These are phyloP conservation scores for Gorilla gorilla DNA, from an alignment of 2,113 vertebrate species.

Conservation along the genomic window DNA sequence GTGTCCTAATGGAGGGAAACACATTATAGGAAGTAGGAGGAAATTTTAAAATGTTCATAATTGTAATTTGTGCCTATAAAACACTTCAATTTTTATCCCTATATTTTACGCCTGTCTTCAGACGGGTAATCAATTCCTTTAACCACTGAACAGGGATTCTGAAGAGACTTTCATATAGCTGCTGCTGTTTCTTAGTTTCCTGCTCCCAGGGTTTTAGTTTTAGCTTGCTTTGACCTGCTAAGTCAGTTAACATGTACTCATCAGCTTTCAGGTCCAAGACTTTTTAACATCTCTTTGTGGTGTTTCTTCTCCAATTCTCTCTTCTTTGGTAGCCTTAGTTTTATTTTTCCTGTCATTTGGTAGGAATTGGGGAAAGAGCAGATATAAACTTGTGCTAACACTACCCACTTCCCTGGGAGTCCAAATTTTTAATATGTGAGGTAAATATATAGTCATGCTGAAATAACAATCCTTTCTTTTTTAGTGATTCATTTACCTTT, in stretches of 20 bases:
- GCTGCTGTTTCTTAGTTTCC: neutral
- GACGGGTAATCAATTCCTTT: neutral
- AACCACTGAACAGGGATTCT: neutral
- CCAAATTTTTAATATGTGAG: neutral
- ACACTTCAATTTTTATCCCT: neutral
- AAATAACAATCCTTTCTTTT: neutral
- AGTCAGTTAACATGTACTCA: neutral
- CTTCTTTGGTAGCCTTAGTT: neutral
- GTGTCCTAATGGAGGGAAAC: neutral
- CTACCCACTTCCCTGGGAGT: neutral
- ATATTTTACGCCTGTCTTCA: neutral
- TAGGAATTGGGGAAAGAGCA: neutral
- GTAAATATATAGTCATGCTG: neutral
- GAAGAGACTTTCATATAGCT: neutral
- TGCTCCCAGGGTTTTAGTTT: neutral
- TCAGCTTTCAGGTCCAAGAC: neutral
- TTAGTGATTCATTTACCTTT: neutral
- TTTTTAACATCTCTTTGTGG: neutral
- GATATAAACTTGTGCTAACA: neutral
- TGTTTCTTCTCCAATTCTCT: neutral
- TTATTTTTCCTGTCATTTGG: neutral
- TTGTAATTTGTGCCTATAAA: neutral
- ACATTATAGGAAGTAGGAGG: neutral
- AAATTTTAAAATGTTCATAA: neutral
- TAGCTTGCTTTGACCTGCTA: neutral